Base-by-base conservation (phyloP, 1,140 invertebrate species). In the Magallana ariakensis region DNA sequence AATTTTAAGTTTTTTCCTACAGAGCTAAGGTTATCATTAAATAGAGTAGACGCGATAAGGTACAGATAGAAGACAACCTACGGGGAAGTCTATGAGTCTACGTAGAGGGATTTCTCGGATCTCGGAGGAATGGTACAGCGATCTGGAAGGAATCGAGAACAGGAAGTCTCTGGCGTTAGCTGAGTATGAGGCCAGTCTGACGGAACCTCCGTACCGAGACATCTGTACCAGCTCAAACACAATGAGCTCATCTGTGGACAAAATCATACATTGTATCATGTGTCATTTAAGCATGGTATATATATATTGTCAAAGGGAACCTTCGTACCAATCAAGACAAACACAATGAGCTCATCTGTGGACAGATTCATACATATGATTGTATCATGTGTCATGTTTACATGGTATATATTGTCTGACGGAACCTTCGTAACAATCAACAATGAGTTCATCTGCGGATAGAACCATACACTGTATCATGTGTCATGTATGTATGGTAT, bases 51-150 rank as follows among this genome's bases (percentile, higher is more conserved):
- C 33, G 5, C n/a, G n/a, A n/a, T n/a, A n/a, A n/a, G n/a, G 5
- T 5, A 46, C 33, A 46, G 33, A 46, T 2, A 46, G 33, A 46
- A 46, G 33, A 46, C 33, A 46, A 46, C 66, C 1, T 33, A 75
- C 66, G 22, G 66, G 66, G 33, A 75, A 75, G 22, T 75, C 66
- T 9, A 75, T 75, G 13, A 75, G 66, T 26, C 66, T 75, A 19
- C 66, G 66, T 75, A 75, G 66, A 19, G 66, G 66, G 19, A 75
- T 75, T 75, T 75, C 66, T 26, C 66, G 7, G 66, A 75, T 33
- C 11, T 19, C 11, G 0, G 66, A 75, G 66, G 66, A 75, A 22
- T 75, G 66, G 33, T 75, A 75, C 9, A 75, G 66, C 6, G 66
- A 75, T 26, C 66, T 11, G 2, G 66, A 75, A 9, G 66, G 19